Evolutionary conservation across 2,888 invertebrate species (phyloP).

Genomic region (Calameuta filiformis): DNA sequence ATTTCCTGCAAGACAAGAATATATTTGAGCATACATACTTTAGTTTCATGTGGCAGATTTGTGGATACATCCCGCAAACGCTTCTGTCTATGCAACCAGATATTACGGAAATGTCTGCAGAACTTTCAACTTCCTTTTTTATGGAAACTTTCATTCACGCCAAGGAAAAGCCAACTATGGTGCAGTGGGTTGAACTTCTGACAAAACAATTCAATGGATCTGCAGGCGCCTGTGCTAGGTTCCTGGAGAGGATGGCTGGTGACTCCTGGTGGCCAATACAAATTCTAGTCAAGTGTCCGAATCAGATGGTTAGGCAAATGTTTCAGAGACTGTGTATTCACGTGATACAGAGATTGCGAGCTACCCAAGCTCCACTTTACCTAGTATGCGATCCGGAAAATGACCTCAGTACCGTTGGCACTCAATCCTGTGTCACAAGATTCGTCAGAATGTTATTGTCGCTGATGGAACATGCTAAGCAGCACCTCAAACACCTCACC

Average conservation of each 20-base stretch:
- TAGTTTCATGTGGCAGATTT: slow-evolving; percentile 97
- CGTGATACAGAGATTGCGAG: slow-evolving; percentile 87
- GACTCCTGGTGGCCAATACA: slow-evolving; percentile 96
- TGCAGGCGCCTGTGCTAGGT: slow-evolving; percentile 90
- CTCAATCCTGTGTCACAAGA: slow-evolving; percentile 89
- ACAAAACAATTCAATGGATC: slow-evolving; percentile 96
- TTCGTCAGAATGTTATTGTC: slow-evolving; percentile 90
- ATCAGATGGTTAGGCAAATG: slow-evolving; percentile 97
- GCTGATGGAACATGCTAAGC: slow-evolving; percentile 88
- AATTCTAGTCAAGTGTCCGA: slow-evolving; percentile 94
- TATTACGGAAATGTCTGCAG: slow-evolving; percentile 86
- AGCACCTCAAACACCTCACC: slow-evolving; percentile 87
- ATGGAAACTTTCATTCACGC: slow-evolving; percentile 97
- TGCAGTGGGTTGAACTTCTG: slow-evolving; percentile 94
- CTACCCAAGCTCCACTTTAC: slow-evolving; percentile 76
- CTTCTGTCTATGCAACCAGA: slow-evolving; percentile 82
- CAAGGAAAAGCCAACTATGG: slow-evolving; percentile 97
- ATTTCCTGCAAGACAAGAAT: slow-evolving; percentile 93
- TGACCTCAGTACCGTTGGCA: slow-evolving; percentile 72
- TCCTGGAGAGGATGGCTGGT: slow-evolving; percentile 91
- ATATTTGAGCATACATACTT: slow-evolving; percentile 97
- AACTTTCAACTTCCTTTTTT: slow-evolving; percentile 92
- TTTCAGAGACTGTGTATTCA: slow-evolving; percentile 95
- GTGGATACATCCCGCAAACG: slow-evolving; percentile 92
- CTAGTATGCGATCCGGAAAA: slow-evolving; percentile 74